Conservation (phyloP, 2,113 vertebrate species). For the Scomber colias region DNA sequence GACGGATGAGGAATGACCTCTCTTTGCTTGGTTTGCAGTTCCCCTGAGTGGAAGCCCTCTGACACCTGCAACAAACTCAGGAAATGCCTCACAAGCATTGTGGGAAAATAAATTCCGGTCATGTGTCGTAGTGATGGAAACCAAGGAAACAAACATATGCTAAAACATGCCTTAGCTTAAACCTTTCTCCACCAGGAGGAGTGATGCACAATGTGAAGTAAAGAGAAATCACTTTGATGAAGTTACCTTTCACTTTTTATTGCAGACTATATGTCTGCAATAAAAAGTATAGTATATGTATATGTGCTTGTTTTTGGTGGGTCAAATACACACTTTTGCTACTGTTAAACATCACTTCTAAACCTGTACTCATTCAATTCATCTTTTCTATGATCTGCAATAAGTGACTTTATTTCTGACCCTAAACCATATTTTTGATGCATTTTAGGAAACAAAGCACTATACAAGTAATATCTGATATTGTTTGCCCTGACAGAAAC, state of each 20-base stretch:
- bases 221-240: neutral
- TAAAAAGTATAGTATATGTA: too few species aligned
- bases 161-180: neutral
- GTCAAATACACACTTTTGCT: too few species aligned
- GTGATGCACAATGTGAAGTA: neutral
- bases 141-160: neutral
- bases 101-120: conserved; percentile 51
- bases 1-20: conserved; percentile 42
- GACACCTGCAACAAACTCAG: conserved; percentile 33
- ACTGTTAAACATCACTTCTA: too few species aligned
- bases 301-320: too few species aligned
- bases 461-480: too few species aligned
- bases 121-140: conserved; percentile 1
- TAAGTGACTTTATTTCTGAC: too few species aligned
- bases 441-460: too few species aligned
- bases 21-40: conserved; percentile 29
- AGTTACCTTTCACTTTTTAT: too few species aligned
- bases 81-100: conserved; percentile 56
- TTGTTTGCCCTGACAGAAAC: neutral
- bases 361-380: too few species aligned
- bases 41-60: conserved; percentile 21
- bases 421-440: too few species aligned
- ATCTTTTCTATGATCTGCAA: too few species aligned
- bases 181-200: conserved; percentile 18
- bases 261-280: too few species aligned